Conservation (phyloP, 2,888 invertebrate genomes). For the Epinotia bilunana region DNA sequence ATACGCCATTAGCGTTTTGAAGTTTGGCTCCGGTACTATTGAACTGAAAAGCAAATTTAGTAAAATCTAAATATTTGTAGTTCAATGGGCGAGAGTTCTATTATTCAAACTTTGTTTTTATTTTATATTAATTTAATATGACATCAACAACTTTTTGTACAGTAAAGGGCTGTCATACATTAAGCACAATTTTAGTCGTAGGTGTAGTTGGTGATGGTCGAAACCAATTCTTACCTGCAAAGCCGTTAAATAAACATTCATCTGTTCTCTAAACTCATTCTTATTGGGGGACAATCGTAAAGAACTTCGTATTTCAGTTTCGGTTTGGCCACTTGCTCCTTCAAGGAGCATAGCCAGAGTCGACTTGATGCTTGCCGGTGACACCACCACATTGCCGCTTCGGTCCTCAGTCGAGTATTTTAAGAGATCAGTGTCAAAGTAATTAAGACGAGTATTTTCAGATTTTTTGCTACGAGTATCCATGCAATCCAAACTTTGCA, state of each 20-base stretch:
- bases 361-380: constrained; percentile 87
- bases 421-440: constrained; percentile 84
- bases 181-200: too few relatives aligned
- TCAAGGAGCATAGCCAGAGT: constrained; percentile 86
- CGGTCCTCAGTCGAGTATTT: constrained; percentile 70
- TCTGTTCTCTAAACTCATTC: constrained; percentile 66
- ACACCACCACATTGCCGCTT: constrained; percentile 85
- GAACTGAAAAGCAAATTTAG: constrained; percentile 57
- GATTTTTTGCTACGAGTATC: constrained; percentile 43
- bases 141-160: too few relatives aligned
- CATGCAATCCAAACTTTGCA: constrained; percentile 58
- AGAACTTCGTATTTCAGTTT: constrained; percentile 83
- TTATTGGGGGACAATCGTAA: constrained; percentile 80
- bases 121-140: too few relatives aligned
- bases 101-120: too few relatives aligned
- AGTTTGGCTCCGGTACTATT: constrained; percentile 63
- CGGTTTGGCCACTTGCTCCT: constrained; percentile 84
- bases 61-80: background rate
- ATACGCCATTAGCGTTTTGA: constrained; percentile 79
- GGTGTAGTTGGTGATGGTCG: background rate
- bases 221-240: constrained; percentile 61
- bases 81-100: background rate
- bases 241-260: constrained; percentile 61
- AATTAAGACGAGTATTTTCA: constrained; percentile 72
- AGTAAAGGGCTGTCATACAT: too few relatives aligned